Evolutionary conservation across 2,888 invertebrate genomes (phyloP).

Genomic region (Tenthredo livida): DNA sequence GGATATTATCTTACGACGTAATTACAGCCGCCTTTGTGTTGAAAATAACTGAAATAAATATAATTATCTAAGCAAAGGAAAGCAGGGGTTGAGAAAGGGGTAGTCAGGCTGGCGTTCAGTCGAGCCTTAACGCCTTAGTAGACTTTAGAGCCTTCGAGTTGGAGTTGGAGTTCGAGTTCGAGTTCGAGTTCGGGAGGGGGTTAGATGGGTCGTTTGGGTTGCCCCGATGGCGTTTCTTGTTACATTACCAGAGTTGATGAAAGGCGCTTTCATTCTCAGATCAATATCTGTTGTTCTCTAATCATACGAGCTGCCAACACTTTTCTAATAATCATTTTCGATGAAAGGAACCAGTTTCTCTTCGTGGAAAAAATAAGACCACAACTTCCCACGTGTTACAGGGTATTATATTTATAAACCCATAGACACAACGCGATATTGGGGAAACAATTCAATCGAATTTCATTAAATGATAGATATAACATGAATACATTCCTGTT

Average conservation of each 20-base stretch:
- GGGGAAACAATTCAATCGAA: background rate
- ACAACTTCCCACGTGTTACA: background rate
- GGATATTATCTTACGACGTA: slow-evolving; percentile 53
- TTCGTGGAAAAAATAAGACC: background rate
- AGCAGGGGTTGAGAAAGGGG: slow-evolving; percentile 45
- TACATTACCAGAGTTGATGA: slow-evolving; percentile 45
- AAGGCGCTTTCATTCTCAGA: slow-evolving; percentile 47
- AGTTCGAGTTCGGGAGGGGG: slow-evolving; percentile 24
- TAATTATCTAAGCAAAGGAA: slow-evolving; percentile 63
- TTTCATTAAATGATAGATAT: background rate
- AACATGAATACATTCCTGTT: background rate
- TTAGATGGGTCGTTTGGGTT: slow-evolving; percentile 43
- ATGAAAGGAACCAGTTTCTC: slow-evolving; percentile 27
- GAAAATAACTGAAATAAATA: slow-evolving; percentile 67
- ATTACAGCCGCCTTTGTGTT: slow-evolving; percentile 64
- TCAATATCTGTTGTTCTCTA: slow-evolving; percentile 51
- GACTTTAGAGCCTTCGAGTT: slow-evolving; percentile 41
- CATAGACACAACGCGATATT: background rate
- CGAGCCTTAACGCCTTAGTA: slow-evolving; percentile 47
- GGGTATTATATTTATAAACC: no score
- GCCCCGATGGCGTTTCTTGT: slow-evolving; percentile 51
- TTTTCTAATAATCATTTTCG: slow-evolving; percentile 37
- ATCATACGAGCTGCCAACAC: slow-evolving; percentile 49
- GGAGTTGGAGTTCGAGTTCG: slow-evolving; percentile 20
- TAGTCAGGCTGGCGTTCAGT: slow-evolving; percentile 39